Evolutionary conservation across 92 coral and sea anemone species (phyloP), one percentile per base, ranked within the genome.

Genomic region (Zoanthus solanderi): DNA sequence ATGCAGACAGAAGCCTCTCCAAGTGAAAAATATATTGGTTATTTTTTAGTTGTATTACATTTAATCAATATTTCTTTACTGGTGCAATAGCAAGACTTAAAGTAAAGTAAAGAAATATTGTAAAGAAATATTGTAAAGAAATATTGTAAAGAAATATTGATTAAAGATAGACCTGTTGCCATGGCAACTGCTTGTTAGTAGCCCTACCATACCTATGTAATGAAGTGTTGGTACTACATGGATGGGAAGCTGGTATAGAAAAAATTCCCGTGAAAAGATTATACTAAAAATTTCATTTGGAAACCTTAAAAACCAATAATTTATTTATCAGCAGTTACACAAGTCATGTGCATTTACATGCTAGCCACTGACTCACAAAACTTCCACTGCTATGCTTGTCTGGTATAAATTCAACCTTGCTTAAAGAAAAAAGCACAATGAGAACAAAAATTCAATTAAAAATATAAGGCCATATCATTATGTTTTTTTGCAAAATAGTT

Each of bases 361-460:
- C 77, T 37, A 72, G 77, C 77, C 77, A 72, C 77, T 37, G 77
- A 72, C 77, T 72, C 53, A 72, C 77, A 72, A 72, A 16, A 17
- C 77, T n/a, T 72, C 53, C 77, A 42, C 54, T 72, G 77, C 42
- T 72, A 16, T 9, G 53, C 77, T 72, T 72, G 77, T 72, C 77
- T 71, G 48, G 63, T 10, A 71, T 31, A 71, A 71, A 29, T n/a
- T 42, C 31, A 71, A 71, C 76, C 76, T 71, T 71, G 76, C 9
- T 71, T 71, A 71, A 32, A 37, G 9, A 37, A 71, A 14, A 32
- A 71, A 71, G 31, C 17, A 71, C 6, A 71, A 71, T n/a, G 48
- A 32, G 6, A 71, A 11, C 63, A 56, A 56, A 56, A 56, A 56
- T 56, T 56, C 63, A 56, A 10, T 56, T 56, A 56, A 56, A 56